phyloP scores from a whole-genome alignment of 2,888 invertebrate genomes.

The Drosophila leonis region DNA sequence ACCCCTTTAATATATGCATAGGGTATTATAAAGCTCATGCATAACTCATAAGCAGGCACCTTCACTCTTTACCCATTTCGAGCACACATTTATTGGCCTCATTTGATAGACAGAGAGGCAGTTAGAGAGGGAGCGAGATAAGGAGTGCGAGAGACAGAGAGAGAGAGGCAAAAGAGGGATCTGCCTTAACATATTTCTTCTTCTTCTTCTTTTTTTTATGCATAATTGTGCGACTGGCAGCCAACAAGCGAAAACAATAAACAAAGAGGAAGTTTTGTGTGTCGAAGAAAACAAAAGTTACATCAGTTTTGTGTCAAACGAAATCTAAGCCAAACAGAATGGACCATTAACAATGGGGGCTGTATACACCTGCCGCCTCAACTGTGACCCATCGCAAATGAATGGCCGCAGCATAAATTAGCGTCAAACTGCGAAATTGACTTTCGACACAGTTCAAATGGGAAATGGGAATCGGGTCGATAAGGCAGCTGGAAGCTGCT shows the following conservation, averaged over 20 bases:
- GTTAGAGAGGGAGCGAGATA: neutral
- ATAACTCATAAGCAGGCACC: conserved; percentile 65
- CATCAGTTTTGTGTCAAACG: conserved; percentile 57
- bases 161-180: conserved; percentile 22
- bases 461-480: conserved; percentile 26
- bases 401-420: conserved; percentile 69
- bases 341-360: conserved; percentile 38
- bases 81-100: conserved; percentile 56
- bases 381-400: conserved; percentile 23
- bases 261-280: conserved; percentile 49
- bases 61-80: conserved; percentile 22
- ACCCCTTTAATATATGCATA: neutral
- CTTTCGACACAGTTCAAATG: conserved; percentile 45
- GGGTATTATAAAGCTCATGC: conserved; percentile 61
- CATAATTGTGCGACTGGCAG: conserved; percentile 64
- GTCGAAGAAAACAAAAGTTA: conserved; percentile 74
- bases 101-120: conserved; percentile 29
- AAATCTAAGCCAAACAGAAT: conserved; percentile 28
- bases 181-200: conserved; percentile 29
- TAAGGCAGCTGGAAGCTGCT: neutral
- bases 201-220: conserved; percentile 43
- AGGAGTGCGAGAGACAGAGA: conserved; percentile 7
- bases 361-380: neutral
- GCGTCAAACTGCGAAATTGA: conserved; percentile 70
- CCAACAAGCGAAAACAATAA: conserved; percentile 51